Evolutionary conservation across 2,888 invertebrate species (phyloP), one percentile per base, ranked within the genome.

Genomic region (Agrotis puta): DNA sequence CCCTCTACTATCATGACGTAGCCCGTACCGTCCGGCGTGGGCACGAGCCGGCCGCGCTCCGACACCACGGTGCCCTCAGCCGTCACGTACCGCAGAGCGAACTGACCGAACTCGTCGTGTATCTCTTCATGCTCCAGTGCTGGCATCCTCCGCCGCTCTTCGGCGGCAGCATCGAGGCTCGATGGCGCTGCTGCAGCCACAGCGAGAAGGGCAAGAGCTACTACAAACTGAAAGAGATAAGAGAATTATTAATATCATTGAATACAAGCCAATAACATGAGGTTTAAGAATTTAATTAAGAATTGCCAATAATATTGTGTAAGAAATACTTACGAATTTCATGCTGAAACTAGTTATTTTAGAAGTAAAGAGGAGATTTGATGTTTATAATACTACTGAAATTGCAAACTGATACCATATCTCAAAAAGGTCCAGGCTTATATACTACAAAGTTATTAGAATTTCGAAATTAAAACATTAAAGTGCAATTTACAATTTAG

Each of bases 51-150:
- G n/a, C 92, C 93, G 3, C 86, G 87, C 76, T 93, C 93, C 4
- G 84, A 85, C 2, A 91, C 77, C 39, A 39, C 39, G 47, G 89
- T 92, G 47, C 91, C 91, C 70, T 93, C 91, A 13, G 92, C 92
- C 1, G 92, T 92, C 67, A 91, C 88, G 88, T 92, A 93, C n/a
- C 89, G 87, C 3, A 93, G 85, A 4, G 88, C 85, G 78, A 91
- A 93, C 78, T 92, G 92, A 6, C 93, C 92, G 45, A 84, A 86
- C 70, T 91, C 89, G 64, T 90, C 90, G 54, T 89, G 92, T n/a
- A 89, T 74, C 70, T 92, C 92, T 57, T 90, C 88, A 67, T 90
- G 92, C 9, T 87, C 84, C 1, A 92, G 74, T 0, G 89, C 92
- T 27, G 89, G 92, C 22, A 88, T 83, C 3, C 73, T 78, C 47